Conservation (phyloP, 2,888 invertebrate species). For the Eupsilia transversa region DNA sequence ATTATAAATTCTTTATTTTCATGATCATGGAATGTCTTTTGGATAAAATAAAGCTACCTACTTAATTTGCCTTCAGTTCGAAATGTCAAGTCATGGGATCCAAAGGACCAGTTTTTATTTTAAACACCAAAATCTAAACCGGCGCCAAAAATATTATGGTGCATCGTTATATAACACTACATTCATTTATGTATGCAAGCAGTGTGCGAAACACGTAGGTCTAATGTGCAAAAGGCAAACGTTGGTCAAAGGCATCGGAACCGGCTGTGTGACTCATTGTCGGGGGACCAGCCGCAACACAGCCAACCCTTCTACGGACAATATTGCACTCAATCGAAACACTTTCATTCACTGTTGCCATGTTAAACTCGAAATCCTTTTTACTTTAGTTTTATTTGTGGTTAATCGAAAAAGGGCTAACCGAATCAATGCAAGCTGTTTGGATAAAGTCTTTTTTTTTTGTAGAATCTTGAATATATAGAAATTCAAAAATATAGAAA, state of each 20-base stretch:
- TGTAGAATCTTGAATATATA: background rate
- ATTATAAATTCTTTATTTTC: background rate
- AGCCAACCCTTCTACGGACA: constrained; percentile 67
- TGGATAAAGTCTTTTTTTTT: background rate
- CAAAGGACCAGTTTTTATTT: constrained; percentile 6
- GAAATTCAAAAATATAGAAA: background rate
- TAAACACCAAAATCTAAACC: background rate
- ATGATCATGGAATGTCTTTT: background rate
- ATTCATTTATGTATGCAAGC: constrained; percentile 40
- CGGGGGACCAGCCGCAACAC: constrained; percentile 65
- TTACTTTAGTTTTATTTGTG: constrained; percentile 7
- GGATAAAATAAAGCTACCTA: background rate
- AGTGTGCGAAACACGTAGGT: constrained; percentile 61
- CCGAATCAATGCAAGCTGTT: background rate
- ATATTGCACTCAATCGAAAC: constrained; percentile 57
- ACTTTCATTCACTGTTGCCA: constrained; percentile 42
- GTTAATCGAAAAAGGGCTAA: constrained; percentile 1
- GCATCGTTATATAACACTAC: constrained; percentile 23
- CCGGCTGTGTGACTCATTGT: constrained; percentile 81
- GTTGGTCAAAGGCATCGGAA: constrained; percentile 71
- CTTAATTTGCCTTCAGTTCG: background rate
- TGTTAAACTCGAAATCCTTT: constrained; percentile 6
- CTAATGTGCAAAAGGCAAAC: constrained; percentile 67
- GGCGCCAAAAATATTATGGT: constrained; percentile 1
- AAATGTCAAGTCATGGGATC: background rate